Base-by-base conservation (phyloP, 2,888 invertebrate genomes). In the Catotricha subobsoleta region DNA sequence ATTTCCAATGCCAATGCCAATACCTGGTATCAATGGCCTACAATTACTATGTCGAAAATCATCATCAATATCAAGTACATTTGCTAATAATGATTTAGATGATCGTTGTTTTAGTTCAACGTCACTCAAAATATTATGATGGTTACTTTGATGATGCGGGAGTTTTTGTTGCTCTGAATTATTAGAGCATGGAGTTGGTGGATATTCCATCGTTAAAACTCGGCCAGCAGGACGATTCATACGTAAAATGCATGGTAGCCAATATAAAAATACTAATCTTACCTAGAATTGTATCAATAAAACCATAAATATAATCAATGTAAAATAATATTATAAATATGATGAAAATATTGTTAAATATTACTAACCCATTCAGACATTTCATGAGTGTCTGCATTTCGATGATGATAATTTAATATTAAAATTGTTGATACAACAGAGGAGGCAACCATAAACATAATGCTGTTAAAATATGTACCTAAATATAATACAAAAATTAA, bases 401-500 rank as follows among this genome's bases (percentile, higher is more conserved):
- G 78, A 71, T 95, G 94, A 68, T 95, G 95, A 69, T 92, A 94
- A 71, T 95, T 95, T 58, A 95, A 78, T 64, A 95, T 92, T 58
- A 94, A 80, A 61, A 95, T 94, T 50, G 94, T 95, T 65, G 91
- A 91, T 59, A 94, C 90, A 62, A 95, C 94, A 51, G 94, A 94
- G 58, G 92, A 87, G 56, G 94, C 92, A 68, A 94, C 94, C 92
- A 95, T 94, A 69, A 95, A 34, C 95, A 95, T 95, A 69, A 94
- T 94, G 71, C 92, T 92, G 72, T 94, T 94, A 75, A 95, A 95
- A 72, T 94, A 94, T 53, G 92, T 92, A 65, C 84, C 86, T 36
- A 36, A n/a, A n/a, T n/a, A 49, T 41, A 46, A 45, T 47, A 4
- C 7, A 16, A n/a, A n/a, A n/a, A n/a, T n/a, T n/a, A n/a, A n/a